A percentile compares a stretch with the other conserved stretches of the same genome.
These are phyloP conservation scores for Acarapis woodi DNA, from an alignment of 1,140 invertebrate species.

Conservation along the genomic window DNA sequence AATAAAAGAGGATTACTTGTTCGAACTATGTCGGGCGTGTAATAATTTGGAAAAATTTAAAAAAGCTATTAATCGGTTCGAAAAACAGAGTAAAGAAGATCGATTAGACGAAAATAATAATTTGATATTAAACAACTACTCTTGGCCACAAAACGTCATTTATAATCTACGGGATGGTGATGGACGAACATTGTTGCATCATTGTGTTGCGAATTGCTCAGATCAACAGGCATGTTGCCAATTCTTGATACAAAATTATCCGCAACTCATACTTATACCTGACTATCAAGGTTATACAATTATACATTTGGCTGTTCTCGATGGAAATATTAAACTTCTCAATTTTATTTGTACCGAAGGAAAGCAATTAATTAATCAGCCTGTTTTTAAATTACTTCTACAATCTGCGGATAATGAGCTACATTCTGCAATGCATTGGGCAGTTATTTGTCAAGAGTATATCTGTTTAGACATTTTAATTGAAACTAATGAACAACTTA, in stretches of 20 bases:
- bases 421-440: conserved; percentile 93
- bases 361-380: background rate
- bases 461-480: conserved; percentile 57
- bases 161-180: conserved; percentile 54
- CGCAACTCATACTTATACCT: conserved; percentile 39
- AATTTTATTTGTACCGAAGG: conserved; percentile 26
- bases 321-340: conserved; percentile 43
- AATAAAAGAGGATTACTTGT: no score
- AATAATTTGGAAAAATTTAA: no score
- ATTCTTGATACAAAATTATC: conserved; percentile 32
- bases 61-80: no score
- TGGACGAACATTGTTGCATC: conserved; percentile 61
- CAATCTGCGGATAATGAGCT: conserved; percentile 42
- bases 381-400: background rate
- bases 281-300: conserved; percentile 82
- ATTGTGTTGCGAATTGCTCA: conserved; percentile 47
- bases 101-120: no score
- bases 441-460: conserved; percentile 76
- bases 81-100: no score
- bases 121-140: no score
- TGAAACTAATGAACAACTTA: no score
- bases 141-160: no score
- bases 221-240: conserved; percentile 23
- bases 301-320: conserved; percentile 67
- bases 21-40: no score